These are phyloP conservation scores for Lepidocyrtinus sp. DNA, from an alignment of 2,888 invertebrate species.

Conservation along the genomic window DNA sequence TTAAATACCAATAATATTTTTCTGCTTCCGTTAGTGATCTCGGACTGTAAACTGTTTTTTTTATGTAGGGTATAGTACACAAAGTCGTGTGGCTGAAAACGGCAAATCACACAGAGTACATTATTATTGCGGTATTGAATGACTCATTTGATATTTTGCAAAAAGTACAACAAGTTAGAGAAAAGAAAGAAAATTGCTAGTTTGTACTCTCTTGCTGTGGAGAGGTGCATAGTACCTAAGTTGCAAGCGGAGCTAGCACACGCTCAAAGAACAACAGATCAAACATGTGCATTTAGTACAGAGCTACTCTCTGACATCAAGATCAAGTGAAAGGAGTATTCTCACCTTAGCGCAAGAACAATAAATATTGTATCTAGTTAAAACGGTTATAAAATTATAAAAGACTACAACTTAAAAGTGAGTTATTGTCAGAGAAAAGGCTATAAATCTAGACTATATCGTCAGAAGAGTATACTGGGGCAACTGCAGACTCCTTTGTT, in stretches of 20 bases:
- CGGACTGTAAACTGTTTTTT: background rate
- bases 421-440: background rate
- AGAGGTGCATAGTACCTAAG: background rate
- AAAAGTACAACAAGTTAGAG: background rate
- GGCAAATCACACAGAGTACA: background rate
- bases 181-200: background rate
- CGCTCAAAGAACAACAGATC: background rate
- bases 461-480: background rate
- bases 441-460: background rate
- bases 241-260: background rate
- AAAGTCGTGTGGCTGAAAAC: background rate
- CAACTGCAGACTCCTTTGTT: background rate
- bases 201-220: background rate
- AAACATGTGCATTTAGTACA: background rate
- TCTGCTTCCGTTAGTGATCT: conserved; percentile 52
- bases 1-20: conserved; percentile 29
- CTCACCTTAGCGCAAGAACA: background rate
- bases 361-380: background rate
- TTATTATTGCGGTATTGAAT: conserved; percentile 42
- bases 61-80: conserved; percentile 1
- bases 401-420: background rate
- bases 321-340: background rate
- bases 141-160: conserved; percentile 42
- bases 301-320: background rate
- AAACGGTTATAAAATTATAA: background rate